phyloP scores from a whole-genome alignment of 2,113 vertebrate genomes.

The Ibidorhyncha struthersii region DNA sequence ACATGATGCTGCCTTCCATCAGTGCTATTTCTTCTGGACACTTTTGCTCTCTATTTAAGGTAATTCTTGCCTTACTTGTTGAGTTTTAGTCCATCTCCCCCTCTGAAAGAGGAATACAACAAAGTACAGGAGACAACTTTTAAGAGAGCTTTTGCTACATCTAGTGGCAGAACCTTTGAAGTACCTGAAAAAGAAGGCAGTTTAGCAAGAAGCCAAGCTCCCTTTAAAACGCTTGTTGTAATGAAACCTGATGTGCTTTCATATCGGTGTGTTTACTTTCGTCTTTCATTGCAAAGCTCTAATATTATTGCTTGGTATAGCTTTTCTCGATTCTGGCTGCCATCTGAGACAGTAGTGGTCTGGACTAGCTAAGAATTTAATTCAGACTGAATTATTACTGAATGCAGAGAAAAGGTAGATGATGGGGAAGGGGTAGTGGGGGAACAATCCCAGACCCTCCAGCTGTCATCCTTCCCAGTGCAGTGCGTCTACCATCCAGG shows the following conservation, averaged over 20 bases:
- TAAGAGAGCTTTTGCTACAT: conserved; percentile 59
- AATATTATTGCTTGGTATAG: background rate
- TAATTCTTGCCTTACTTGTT: background rate
- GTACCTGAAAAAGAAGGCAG: background rate
- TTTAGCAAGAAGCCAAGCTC: background rate
- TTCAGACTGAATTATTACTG: background rate
- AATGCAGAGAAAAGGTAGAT: background rate
- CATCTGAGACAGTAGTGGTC: background rate
- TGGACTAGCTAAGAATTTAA: background rate
- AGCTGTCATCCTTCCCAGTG: background rate
- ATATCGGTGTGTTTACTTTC: background rate
- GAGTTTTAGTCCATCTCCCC: background rate
- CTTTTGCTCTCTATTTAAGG: background rate
- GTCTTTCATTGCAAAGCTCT: background rate
- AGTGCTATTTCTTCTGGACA: background rate
- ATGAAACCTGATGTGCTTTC: background rate
- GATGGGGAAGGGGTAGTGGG: fast-evolving
- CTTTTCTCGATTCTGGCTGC: background rate
- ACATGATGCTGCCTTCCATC: background rate
- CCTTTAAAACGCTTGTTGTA: background rate
- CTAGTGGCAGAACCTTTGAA: conserved; percentile 51
- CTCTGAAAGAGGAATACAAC: background rate
- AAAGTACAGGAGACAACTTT: background rate
- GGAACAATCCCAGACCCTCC: background rate
- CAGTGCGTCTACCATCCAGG: background rate